Conservation (phyloP, 2,797 vertebrate genomes). For the Vultur gryphus region DNA sequence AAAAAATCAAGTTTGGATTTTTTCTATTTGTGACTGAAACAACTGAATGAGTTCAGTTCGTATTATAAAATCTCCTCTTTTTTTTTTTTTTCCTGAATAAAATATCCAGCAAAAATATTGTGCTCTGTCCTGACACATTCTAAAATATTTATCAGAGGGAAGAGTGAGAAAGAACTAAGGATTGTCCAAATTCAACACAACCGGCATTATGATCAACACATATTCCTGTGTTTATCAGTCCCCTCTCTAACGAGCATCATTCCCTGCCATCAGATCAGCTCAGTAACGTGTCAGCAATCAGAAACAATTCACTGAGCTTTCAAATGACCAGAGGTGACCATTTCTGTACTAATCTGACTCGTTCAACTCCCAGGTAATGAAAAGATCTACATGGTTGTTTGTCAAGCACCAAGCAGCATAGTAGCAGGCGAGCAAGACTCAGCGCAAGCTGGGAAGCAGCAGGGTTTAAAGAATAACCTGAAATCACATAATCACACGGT, state of each 20-base stretch:
- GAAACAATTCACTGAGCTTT: neutral
- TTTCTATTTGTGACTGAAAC: neutral
- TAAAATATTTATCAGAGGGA: neutral
- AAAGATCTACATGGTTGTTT: neutral
- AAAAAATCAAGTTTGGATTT: neutral
- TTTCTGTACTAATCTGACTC: neutral
- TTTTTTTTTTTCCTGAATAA: neutral
- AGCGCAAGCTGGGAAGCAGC: neutral
- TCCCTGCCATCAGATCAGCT: neutral
- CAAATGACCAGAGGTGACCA: neutral
- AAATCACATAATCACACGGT: neutral
- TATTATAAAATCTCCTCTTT: neutral
- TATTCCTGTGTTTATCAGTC: neutral
- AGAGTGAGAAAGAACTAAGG: neutral
- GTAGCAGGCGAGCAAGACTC: neutral
- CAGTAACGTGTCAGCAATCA: neutral
- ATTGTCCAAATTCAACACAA: neutral
- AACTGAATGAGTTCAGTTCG: neutral
- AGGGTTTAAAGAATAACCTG: neutral
- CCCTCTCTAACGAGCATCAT: neutral
- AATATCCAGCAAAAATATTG: neutral
- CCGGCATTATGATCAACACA: neutral
- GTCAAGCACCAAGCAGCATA: neutral
- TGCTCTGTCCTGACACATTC: neutral
- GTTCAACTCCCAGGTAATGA: neutral